Evolutionary conservation across 2,797 vertebrate genomes (phyloP).

Genomic region (Myoxocephalus aenaeus): DNA sequence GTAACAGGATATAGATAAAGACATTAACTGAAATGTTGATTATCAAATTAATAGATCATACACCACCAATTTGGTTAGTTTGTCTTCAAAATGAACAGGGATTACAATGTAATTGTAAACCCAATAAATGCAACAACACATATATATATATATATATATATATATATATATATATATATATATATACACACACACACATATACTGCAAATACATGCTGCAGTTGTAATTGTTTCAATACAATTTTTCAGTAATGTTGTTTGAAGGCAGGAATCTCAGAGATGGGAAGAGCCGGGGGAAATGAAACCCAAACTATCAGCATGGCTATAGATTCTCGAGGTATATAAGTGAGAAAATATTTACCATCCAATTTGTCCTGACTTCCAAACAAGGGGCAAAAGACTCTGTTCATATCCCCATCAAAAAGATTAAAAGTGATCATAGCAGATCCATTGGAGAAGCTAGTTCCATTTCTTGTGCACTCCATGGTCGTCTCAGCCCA

Average conservation of each 20-base stretch:
- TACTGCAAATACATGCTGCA: not conserved
- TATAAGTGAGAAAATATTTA: conserved; percentile 21
- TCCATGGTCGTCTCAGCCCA: conserved; percentile 68
- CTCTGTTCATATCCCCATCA: rapidly evolving
- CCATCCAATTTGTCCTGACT: rapidly evolving
- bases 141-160: no score
- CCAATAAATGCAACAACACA: not conserved
- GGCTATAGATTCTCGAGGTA: not conserved
- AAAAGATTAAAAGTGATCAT: conserved; percentile 71
- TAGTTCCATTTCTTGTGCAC: not conserved
- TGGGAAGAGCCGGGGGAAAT: not conserved
- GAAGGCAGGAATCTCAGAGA: not conserved
- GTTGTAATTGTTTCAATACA: not conserved
- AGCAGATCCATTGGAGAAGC: conserved; percentile 40
- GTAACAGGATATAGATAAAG: not conserved
- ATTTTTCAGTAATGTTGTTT: not conserved
- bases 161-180: no score
- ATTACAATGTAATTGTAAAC: not conserved
- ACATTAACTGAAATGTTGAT: not conserved
- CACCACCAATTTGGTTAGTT: not conserved
- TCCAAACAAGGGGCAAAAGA: conserved; percentile 64
- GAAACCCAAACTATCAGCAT: not conserved
- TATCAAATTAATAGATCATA: not conserved
- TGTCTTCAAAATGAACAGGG: not conserved
- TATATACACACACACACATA: no score